These are phyloP conservation scores for Lamellibrachia satsuma DNA, from an alignment of 2,888 invertebrate species.

Conservation along the genomic window DNA sequence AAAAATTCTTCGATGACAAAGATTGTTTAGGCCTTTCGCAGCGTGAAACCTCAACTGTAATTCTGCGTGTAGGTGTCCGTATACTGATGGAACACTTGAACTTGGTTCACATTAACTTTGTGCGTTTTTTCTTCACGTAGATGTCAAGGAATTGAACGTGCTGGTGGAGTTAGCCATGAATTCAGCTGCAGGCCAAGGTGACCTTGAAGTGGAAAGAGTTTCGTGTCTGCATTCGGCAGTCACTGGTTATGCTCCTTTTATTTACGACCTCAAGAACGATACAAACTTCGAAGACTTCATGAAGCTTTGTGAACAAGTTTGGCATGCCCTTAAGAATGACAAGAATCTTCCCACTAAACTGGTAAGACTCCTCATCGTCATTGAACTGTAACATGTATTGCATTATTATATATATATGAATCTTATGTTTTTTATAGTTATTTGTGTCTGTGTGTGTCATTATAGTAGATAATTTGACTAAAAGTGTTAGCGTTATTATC, in stretches of 20 bases:
- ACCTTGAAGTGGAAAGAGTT: constrained; percentile 52
- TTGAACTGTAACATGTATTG: background rate
- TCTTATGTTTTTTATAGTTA: too few relatives aligned
- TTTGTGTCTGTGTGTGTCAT: too few relatives aligned
- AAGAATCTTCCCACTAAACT: constrained; percentile 51
- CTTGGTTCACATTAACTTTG: background rate
- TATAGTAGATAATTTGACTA: too few relatives aligned
- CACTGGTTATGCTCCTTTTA: constrained; percentile 58
- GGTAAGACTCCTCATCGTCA: constrained; percentile 39
- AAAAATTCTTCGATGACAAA: too few relatives aligned
- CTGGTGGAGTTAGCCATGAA: constrained; percentile 56
- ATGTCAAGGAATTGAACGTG: constrained; percentile 39
- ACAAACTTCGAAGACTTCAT: constrained; percentile 47
- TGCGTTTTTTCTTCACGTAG: background rate
- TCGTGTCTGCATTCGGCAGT: constrained; percentile 56
- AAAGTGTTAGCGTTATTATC: too few relatives aligned
- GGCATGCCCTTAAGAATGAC: constrained; percentile 41
- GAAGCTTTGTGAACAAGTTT: constrained; percentile 42
- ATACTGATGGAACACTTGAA: background rate
- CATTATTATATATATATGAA: too few relatives aligned
- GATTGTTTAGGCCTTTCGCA: too few relatives aligned
- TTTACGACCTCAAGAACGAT: constrained; percentile 52
- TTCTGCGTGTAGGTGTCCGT: too few relatives aligned
- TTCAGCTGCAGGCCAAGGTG: constrained; percentile 52
- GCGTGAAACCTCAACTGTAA: too few relatives aligned